Conservation (phyloP, 2,888 invertebrate species). For the Amphipyra tragopoginis region DNA sequence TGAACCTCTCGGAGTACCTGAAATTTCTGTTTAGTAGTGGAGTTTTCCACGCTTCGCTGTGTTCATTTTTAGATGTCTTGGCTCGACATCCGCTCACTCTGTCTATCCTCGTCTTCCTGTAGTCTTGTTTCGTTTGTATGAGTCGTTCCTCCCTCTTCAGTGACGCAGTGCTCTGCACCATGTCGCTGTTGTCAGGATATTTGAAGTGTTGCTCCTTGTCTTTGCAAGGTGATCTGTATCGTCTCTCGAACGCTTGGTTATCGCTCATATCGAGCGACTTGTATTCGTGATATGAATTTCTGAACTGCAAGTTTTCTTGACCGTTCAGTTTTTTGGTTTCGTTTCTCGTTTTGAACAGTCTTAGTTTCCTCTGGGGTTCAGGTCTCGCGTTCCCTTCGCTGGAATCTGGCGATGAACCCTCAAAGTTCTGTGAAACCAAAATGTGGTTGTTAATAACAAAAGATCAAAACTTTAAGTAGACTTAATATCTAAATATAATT, state of each 20-base stretch:
- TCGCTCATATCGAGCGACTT: slow-evolving; percentile 80
- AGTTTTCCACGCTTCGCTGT: slow-evolving; percentile 85
- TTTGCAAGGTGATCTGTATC: slow-evolving; percentile 83
- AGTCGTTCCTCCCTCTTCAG: slow-evolving; percentile 85
- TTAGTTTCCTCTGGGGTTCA: slow-evolving; percentile 89
- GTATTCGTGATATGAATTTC: slow-evolving; percentile 77
- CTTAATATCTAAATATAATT: background rate
- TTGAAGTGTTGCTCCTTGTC: slow-evolving; percentile 84
- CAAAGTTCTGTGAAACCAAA: slow-evolving; percentile 75
- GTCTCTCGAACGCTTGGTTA: slow-evolving; percentile 79
- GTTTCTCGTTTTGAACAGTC: slow-evolving; percentile 93
- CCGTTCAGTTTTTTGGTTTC: slow-evolving; percentile 91
- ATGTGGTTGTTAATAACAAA: background rate
- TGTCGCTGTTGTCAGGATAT: slow-evolving; percentile 82
- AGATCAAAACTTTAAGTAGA: background rate
- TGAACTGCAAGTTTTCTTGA: slow-evolving; percentile 77
- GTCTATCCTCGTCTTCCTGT: slow-evolving; percentile 84
- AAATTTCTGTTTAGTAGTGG: slow-evolving; percentile 85
- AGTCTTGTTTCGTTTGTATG: slow-evolving; percentile 87
- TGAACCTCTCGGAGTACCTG: slow-evolving; percentile 87
- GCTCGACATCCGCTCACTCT: slow-evolving; percentile 86
- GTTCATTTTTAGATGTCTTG: slow-evolving; percentile 84
- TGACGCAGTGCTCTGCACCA: slow-evolving; percentile 81
- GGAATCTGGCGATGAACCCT: slow-evolving; percentile 91
- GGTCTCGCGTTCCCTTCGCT: slow-evolving; percentile 87